phyloP scores from a whole-genome alignment of 2,113 vertebrate species.

The Odobenus rosmarus region DNA sequence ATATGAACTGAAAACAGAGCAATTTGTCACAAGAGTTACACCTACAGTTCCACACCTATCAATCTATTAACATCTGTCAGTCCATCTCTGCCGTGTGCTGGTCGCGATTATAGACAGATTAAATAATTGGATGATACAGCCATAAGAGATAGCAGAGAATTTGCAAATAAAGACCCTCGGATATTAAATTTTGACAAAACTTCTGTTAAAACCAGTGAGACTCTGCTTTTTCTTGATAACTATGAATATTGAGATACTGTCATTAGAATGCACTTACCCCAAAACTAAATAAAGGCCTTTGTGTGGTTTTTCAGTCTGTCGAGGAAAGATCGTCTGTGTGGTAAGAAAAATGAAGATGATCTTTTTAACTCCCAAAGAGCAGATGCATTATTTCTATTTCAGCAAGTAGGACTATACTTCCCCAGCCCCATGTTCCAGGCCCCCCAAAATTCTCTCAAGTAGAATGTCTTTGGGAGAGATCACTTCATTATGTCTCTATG shows the following conservation, averaged over 20 bases:
- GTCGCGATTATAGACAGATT: conserved; percentile 37
- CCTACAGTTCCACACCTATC: background rate
- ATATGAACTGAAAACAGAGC: conserved; percentile 57
- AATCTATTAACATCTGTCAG: conserved; percentile 39
- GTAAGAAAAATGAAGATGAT: background rate
- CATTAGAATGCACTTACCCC: conserved; percentile 40
- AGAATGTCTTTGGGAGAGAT: background rate
- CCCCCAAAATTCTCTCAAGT: background rate
- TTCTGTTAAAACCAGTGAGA: conserved; percentile 28
- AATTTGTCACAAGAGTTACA: conserved; percentile 54
- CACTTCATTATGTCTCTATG: background rate
- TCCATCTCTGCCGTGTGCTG: background rate
- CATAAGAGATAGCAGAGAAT: conserved; percentile 46
- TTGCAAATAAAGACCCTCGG: conserved; percentile 12
- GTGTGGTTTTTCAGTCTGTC: background rate
- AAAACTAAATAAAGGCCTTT: conserved; percentile 52
- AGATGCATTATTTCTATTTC: background rate
- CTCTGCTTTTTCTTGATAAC: conserved; percentile 47
- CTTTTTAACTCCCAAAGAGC: background rate
- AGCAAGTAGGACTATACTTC: background rate
- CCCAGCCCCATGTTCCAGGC: background rate
- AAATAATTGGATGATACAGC: conserved; percentile 42
- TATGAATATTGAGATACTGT: conserved; percentile 12
- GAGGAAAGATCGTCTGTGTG: background rate
- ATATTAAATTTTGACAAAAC: conserved; percentile 65